Base-by-base conservation (phyloP, 1,140 invertebrate genomes). In the Hestina assimilis region DNA sequence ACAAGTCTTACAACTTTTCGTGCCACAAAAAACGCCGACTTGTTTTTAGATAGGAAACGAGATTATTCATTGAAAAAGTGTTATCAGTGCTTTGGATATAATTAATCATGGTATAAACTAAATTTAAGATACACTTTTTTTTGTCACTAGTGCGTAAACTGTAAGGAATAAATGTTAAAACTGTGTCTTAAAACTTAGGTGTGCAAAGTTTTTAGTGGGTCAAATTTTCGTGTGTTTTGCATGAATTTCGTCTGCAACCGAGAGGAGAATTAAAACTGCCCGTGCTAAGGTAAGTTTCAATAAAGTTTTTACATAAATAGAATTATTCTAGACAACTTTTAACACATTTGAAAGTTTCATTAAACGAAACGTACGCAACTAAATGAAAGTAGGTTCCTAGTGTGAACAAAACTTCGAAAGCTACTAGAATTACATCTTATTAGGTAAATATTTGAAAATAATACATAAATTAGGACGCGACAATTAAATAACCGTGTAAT, bases 1-100 rank as follows among this genome's bases (percentile, higher is more conserved):
- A 60, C 35, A 31, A 52, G 47, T 60, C n/a, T 40, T 59, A 43
- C 51, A 62, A 59, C 35, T 62, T 63, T 67, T 59, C 35, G 60
- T 59, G 7, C 12, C 7, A 67, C 45, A 60, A 67, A 67, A 66
- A 68, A 64, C 45, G 61, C 65, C 65, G 65, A 68, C 57, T 63
- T 58, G 23, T 58, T 57, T 68, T 58, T 42, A 28, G 20, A 38
- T 31, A 47, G 38, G 55, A 66, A 66, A 53, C 57, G 40, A 55
- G 43, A 62, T 47, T 66, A 56, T 42, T 42, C 21, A 43, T 42
- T 26, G 28, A 52, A 55, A 63, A 59, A 21, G 33, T 35, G 31
- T 42, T 52, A 54, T 50, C 35, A 55, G 33, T 62, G 50, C 51
- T 26, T 66, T 47, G 21, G 45, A 45, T 46, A 17, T 35, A 21